Base-by-base conservation (phyloP, 2,888 invertebrate species). In the Tetheella fluctuosa region DNA sequence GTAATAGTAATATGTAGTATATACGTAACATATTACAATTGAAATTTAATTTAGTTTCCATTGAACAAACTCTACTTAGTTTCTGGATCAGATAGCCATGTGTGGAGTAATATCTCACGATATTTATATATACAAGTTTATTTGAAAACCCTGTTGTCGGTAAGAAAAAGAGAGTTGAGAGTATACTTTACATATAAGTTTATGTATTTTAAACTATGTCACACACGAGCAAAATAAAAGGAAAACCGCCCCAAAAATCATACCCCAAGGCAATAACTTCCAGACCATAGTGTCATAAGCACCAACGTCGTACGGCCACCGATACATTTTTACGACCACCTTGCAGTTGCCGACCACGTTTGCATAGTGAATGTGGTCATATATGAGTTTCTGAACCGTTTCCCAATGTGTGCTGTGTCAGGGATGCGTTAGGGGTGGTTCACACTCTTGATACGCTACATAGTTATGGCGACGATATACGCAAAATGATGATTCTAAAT, bases 321-420 rank as follows among this genome's bases (percentile, higher is more conserved):
- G 70, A 73, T 73, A 73, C 73, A 73, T 57, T 74, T 73, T 74
- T 73, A 73, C 64, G 73, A 70, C 60, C 7, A 52, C 64, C 68
- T 74, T 73, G 74, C 74, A 75, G 72, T 74, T 74, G 74, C 74
- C 72, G 72, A 30, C 30, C 12, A 58, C 64, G 65, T 73, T 72
- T 72, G 72, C 72, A 72, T 68, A 68, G 67, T 48, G 48, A 48
- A 48, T 20, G 48, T 42, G 2, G 20, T 0, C 48, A 10, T 20
- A 48, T 10, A 20, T 10, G 48, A 48, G 48, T 48, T 48, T 48
- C 48, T 48, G 10, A 48, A 48, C 20, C 48, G 48, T 48, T 48
- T 48, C 48, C 17, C 20, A 48, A n/a, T n/a, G 20, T 48, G 20
- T 48, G 48, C 48, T 48, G 48, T 10, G 48, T 48, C 48, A 48